These are phyloP conservation scores for Hypena proboscidalis DNA, from an alignment of 2,888 invertebrate genomes.

Conservation along the genomic window DNA sequence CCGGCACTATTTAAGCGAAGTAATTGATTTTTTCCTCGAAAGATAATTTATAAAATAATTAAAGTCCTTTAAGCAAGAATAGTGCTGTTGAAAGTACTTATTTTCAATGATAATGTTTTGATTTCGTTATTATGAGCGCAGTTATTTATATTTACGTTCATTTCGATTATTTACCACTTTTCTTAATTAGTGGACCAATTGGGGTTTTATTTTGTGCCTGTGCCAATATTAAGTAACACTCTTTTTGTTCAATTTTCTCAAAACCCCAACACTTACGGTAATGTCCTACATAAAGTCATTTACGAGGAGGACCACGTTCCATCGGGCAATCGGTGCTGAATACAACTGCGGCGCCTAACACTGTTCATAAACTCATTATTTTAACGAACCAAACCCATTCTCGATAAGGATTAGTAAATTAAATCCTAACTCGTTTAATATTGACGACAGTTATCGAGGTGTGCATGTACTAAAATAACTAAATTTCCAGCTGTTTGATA, in stretches of 20 bases:
- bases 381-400: slow-evolving; percentile 8
- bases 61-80: background rate
- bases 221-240: too few relatives aligned
- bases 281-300: slow-evolving; percentile 15
- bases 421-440: background rate
- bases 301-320: background rate
- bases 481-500: slow-evolving; percentile 20
- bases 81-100: too few relatives aligned
- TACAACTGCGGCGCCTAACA: slow-evolving; percentile 20
- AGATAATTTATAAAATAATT: slow-evolving; percentile 46
- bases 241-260: too few relatives aligned
- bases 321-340: slow-evolving; percentile 11
- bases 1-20: slow-evolving; percentile 61
- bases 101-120: too few relatives aligned
- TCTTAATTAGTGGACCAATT: background rate
- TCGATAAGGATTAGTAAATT: slow-evolving; percentile 1
- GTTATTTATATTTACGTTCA: slow-evolving; percentile 20
- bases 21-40: slow-evolving; percentile 67
- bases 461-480: slow-evolving; percentile 7
- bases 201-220: background rate
- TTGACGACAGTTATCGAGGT: background rate
- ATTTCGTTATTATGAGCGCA: too few relatives aligned
- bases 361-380: slow-evolving; percentile 13
- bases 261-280: too few relatives aligned
- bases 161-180: slow-evolving; percentile 15